Evolutionary conservation across 2,888 invertebrate species (phyloP), one percentile per base, ranked within the genome.

Genomic region (Hyposoter dolosus): DNA sequence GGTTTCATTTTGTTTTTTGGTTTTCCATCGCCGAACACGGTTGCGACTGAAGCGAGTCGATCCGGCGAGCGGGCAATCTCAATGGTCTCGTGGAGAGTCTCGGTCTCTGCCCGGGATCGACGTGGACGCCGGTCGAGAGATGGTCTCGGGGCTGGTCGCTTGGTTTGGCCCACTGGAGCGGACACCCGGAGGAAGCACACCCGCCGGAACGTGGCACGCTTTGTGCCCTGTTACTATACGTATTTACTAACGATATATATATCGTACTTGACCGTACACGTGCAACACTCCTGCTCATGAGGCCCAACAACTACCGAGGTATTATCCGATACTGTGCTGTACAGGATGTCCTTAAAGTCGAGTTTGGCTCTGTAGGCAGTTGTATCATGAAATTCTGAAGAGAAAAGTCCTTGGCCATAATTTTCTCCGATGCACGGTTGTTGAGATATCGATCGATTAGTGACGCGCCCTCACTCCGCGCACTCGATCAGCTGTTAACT

Each of bases 101-200:
- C 76, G 83, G 72, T 50, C 71, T 78, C 78, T 78, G 74, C 17
- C 23, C 85, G 76, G 69, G 72, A 80, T 80, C 75, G 79, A 66
- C 71, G 47, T 65, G 79, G 81, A 66, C 76, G 84, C 43, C 72
- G 84, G 74, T 83, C 80, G 65, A 60, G 75, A 77, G 82, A 79
- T 85, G 76, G 80, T 87, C 82, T 86, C 84, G 86, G 86, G 88
- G 88, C 84, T 88, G 88, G 87, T 86, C 87, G 89, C 84, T 87
- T 89, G 87, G 90, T 92, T 92, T 94, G 94, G 94, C 93, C 93
- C 94, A 94, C 90, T 94, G 93, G 94, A 94, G 94, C 94, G 94
- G 90, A 93, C 93, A 94, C 94, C 94, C 94, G 94, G 93, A 93
- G 94, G 94, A 94, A 94, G 93, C 93, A 93, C 93, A 92, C 91